Conservation (phyloP, 1,140 invertebrate species). For the Heliconius hewitsoni region DNA sequence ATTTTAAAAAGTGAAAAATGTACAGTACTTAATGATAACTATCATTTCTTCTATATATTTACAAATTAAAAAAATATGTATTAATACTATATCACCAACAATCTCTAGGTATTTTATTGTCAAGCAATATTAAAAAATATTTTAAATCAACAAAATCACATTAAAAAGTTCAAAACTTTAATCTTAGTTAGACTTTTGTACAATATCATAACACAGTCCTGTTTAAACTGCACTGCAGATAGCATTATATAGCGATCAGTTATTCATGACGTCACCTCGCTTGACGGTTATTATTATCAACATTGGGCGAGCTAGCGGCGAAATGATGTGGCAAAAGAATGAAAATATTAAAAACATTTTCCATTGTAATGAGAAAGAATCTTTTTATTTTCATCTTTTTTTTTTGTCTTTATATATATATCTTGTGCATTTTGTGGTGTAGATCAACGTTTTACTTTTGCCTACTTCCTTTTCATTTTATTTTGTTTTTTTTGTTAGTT, state of each 20-base stretch:
- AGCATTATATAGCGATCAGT: slow-evolving; percentile 27
- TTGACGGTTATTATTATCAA: slow-evolving; percentile 30
- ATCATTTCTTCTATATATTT: no score
- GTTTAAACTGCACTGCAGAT: slow-evolving; percentile 24
- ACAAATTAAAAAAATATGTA: background rate
- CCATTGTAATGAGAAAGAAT: background rate
- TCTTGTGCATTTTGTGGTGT: background rate
- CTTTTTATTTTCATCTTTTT: background rate
- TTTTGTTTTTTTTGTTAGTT: no score
- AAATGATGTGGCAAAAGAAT: slow-evolving; percentile 3
- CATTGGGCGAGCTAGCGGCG: slow-evolving; percentile 17
- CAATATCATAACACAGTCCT: no score
- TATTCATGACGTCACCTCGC: slow-evolving; percentile 29
- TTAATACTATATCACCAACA: no score
- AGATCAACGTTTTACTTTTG: background rate
- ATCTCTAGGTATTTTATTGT: no score
- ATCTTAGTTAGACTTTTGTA: slow-evolving; percentile 6
- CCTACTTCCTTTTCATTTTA: no score
- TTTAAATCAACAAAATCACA: no score
- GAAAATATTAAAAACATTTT: slow-evolving; percentile 13
- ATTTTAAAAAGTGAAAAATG: no score
- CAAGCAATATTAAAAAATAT: no score
- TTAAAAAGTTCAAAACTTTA: background rate
- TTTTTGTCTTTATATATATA: background rate
- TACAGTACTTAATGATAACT: no score